phyloP scores from a whole-genome alignment of 35 echinoderm and acorn worm species.

The Lytechinus pictus region DNA sequence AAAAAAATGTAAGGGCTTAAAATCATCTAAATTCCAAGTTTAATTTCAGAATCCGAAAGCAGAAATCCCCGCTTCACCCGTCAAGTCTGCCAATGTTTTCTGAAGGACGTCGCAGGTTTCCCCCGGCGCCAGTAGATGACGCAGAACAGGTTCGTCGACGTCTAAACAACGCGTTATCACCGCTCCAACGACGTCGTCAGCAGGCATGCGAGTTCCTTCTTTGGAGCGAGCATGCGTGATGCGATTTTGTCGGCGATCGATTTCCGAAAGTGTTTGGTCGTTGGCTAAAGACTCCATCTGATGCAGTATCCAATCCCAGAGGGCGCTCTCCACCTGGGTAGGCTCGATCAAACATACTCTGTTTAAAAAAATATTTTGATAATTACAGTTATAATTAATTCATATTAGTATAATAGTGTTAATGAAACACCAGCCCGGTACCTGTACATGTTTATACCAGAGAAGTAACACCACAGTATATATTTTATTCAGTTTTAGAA shows the following conservation, averaged over 20 bases:
- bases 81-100: background rate
- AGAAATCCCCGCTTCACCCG: background rate
- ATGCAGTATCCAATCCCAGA: background rate
- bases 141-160: background rate
- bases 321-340: background rate
- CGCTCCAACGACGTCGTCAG: background rate
- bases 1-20: too few relatives aligned
- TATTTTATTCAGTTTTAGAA: too few relatives aligned
- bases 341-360: background rate
- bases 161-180: background rate
- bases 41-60: slow-evolving; percentile 14
- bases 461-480: too few relatives aligned
- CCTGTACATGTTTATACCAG: too few relatives aligned
- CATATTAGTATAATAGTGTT: too few relatives aligned
- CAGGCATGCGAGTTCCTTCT: background rate
- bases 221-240: background rate
- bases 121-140: background rate
- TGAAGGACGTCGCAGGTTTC: background rate
- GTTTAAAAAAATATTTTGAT: background rate
- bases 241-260: background rate
- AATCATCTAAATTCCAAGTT: too few relatives aligned
- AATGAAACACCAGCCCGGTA: too few relatives aligned
- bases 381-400: too few relatives aligned
- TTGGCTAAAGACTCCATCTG: background rate
- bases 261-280: background rate